Percentiles rank a stretch among this genome's conserved stretches.
These are phyloP conservation scores for Sarcophilus harrisii DNA, from an alignment of 2,797 vertebrate genomes.

Conservation along the genomic window DNA sequence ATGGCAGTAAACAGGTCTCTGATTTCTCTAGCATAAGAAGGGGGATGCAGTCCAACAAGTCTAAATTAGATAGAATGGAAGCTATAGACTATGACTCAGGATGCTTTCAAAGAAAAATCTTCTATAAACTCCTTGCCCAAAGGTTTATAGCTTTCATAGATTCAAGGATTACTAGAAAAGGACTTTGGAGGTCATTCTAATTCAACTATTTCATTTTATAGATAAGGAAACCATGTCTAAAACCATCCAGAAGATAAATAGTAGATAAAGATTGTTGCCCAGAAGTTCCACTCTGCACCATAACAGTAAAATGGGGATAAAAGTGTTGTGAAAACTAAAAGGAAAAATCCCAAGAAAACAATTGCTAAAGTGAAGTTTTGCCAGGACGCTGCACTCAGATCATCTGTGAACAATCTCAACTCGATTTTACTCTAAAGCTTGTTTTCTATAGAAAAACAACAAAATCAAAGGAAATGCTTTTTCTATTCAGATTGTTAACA, in stretches of 20 bases:
- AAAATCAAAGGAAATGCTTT: not conserved
- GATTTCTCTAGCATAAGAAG: not conserved
- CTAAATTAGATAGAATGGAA: not conserved
- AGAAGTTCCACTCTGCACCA: not conserved
- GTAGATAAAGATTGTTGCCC: not conserved
- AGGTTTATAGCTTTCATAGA: not conserved
- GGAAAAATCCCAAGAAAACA: not conserved
- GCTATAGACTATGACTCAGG: not conserved
- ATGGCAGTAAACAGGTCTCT: not conserved
- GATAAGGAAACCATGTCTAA: not conserved
- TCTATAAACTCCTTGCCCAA: not conserved
- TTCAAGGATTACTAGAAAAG: not conserved
- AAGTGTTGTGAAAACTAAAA: not conserved
- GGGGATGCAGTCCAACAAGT: not conserved
- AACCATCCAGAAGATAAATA: not conserved
- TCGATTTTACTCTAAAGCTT: not conserved
- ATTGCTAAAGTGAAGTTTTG: not conserved
- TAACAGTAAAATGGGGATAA: not conserved
- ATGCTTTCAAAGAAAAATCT: not conserved
- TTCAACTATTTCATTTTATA: not conserved
- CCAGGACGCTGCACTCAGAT: not conserved
- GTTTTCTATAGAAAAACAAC: not conserved
- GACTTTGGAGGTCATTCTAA: not conserved
- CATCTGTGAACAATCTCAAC: not conserved
- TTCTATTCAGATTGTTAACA: not conserved